Evolutionary conservation across 2,113 vertebrate species (phyloP).

Genomic region (Chamaetylas fuelleborni): DNA sequence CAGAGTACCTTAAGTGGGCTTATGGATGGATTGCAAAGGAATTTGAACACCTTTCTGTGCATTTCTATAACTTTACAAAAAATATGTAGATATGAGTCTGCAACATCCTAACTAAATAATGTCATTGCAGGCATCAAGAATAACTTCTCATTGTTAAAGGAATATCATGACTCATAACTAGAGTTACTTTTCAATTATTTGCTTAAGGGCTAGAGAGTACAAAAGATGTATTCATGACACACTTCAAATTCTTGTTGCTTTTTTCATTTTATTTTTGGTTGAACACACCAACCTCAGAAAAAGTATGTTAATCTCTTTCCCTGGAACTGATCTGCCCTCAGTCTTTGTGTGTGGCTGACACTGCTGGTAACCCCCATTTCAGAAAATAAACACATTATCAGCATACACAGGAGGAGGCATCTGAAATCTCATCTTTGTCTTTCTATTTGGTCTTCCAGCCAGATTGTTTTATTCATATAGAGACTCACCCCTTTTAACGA

Average conservation of each 20-base stretch:
- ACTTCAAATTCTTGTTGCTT: conserved; percentile 9
- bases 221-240: conserved; percentile 1
- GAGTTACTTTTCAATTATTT: conserved; percentile 47
- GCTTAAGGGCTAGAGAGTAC: conserved; percentile 20
- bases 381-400: conserved; percentile 34
- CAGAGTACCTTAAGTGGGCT: neutral
- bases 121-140: neutral
- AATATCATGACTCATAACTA: conserved; percentile 50
- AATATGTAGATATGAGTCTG: neutral
- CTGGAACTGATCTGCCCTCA: conserved; percentile 1
- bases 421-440: conserved; percentile 35
- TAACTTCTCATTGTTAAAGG: conserved; percentile 2
- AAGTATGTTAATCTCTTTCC: neutral
- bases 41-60: neutral
- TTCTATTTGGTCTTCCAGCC: neutral
- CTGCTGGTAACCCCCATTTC: conserved; percentile 14
- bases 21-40: neutral
- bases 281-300: neutral
- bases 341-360: conserved; percentile 22
- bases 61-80: neutral
- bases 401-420: neutral
- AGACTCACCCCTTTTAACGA: neutral
- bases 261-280: conserved; percentile 35
- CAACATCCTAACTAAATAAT: conserved; percentile 15
- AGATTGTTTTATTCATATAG: neutral